Evolutionary conservation across 2,113 vertebrate genomes (phyloP).

Genomic region (Irena cyanogastra): DNA sequence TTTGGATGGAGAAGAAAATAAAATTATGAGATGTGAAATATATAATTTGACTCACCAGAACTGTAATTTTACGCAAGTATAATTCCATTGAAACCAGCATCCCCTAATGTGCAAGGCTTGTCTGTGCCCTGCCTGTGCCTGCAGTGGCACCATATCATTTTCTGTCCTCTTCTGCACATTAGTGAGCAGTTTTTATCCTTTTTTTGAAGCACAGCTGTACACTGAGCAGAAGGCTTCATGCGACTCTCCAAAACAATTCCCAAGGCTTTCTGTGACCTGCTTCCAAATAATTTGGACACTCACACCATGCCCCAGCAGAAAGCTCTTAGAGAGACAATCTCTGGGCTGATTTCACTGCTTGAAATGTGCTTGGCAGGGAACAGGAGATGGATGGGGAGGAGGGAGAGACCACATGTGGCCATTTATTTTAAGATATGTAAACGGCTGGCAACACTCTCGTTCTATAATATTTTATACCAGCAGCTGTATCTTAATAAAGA

Average conservation of each 20-base stretch:
- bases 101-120: not conserved
- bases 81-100: slow-evolving; percentile 11
- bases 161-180: not conserved
- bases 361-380: not conserved
- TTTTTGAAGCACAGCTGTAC: not conserved
- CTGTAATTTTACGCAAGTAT: not conserved
- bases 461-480: not conserved
- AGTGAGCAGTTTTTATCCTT: not conserved
- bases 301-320: not conserved
- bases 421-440: not conserved
- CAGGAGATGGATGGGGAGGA: not conserved
- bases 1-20: not conserved
- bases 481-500: not conserved
- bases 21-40: not conserved
- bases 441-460: not conserved
- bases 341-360: not conserved
- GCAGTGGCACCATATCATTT: not conserved
- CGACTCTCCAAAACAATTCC: not conserved
- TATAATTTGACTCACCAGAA: not conserved
- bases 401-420: not conserved
- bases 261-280: not conserved
- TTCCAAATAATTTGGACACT: not conserved
- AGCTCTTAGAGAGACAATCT: not conserved
- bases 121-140: not conserved
- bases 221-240: not conserved